Base-by-base conservation (phyloP, 2,113 vertebrate genomes). In the Thunnus maccoyii region DNA sequence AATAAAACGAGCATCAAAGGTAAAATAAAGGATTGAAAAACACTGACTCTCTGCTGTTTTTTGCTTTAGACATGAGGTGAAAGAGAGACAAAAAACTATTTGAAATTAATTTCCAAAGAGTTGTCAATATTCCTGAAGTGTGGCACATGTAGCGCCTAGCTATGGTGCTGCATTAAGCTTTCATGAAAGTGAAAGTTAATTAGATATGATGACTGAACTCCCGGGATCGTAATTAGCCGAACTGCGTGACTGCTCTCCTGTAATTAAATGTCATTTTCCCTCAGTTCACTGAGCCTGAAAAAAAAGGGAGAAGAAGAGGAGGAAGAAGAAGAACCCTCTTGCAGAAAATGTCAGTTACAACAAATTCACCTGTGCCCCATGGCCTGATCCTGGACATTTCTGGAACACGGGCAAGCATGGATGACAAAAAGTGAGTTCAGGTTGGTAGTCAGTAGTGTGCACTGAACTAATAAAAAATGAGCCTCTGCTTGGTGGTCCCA, bases 121-220 rank as follows among this genome's bases (percentile, higher is more conserved):
- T 91, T 94, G 91, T 94, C 94, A 94, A 94, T 95, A 94, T 93
- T 94, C 91, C 90, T 93, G 91, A 95, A 95, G 89, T 94, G 87
- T 82, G 93, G 90, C 88, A 90, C 90, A 91, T 88, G 93, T 88
- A 55, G 83, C 79, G 74, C 60, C 91, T 66, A 83, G 90, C 92
- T 90, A 86, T 80, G 89, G 89, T 69, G 90, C 92, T 80, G 91
- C 95, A 96, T 97, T 97, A 96, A 96, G 95, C 95, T 96, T 97
- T 96, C 96, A 96, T 96, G 94, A 96, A 96, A 96, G 94, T 94
- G 95, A 96, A 97, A 97, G 96, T 97, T 96, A 97, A 97, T 97
- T 96, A 95, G 95, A 95, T 94, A 96, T 97, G 96, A 96, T 97
- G 95, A 95, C 95, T 96, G 95, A 96, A 96, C 96, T 95, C 95